Conservation (phyloP, 2,113 vertebrate species). For the cattle (Bos taurus) region DNA sequence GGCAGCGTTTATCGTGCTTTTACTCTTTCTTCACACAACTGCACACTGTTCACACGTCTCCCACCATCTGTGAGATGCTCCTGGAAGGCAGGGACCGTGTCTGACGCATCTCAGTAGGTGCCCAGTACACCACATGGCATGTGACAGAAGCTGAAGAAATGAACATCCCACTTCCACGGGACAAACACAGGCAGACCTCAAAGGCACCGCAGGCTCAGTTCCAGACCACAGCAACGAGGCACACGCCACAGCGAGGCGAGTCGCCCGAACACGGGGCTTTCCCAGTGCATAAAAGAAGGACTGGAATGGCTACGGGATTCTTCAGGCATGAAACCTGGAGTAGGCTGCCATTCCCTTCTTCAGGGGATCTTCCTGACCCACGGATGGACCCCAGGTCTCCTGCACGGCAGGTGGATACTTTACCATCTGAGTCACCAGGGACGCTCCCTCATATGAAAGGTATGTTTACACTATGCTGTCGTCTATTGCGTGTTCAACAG, state of each 20-base stretch:
- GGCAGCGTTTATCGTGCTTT: not conserved
- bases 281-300: fast-evolving
- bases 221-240: not conserved
- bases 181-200: not conserved
- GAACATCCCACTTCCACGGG: not conserved
- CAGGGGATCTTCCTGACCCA: not conserved
- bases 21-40: not conserved
- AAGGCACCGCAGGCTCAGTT: fast-evolving
- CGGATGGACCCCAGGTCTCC: not conserved
- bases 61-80: not conserved
- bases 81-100: not conserved
- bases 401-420: not conserved
- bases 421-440: not conserved
- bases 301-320: too few relatives aligned
- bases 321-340: not conserved
- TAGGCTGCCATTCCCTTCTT: fast-evolving
- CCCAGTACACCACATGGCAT: fast-evolving
- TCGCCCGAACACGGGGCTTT: fast-evolving
- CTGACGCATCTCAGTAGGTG: not conserved
- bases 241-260: fast-evolving
- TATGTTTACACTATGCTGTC: not conserved
- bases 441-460: fast-evolving
- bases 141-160: not conserved
- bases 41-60: not conserved
- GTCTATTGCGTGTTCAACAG: not conserved